phyloP scores from a whole-genome alignment of 2,113 vertebrate genomes.

The Erythrolamprus reginae region DNA sequence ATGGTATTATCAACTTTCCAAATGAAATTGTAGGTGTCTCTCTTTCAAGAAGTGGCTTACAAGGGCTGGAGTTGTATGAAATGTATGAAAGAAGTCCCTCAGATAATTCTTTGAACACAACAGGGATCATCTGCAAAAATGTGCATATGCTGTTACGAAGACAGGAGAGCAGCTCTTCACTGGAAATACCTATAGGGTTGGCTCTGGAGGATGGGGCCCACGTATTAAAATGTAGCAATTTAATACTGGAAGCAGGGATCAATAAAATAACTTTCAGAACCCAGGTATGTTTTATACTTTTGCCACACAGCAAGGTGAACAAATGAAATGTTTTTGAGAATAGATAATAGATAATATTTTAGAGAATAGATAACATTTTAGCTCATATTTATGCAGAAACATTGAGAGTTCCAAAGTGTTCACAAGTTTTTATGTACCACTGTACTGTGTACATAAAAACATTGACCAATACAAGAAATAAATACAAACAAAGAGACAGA shows the following conservation, averaged over 20 bases:
- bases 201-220: slow-evolving; percentile 79
- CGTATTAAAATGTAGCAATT: slow-evolving; percentile 71
- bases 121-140: slow-evolving; percentile 90
- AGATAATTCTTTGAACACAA: slow-evolving; percentile 79
- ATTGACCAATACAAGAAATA: background rate
- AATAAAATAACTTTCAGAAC: slow-evolving; percentile 83
- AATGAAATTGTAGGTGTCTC: slow-evolving; percentile 40
- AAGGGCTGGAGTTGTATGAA: slow-evolving; percentile 79
- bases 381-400: background rate
- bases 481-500: background rate
- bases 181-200: slow-evolving; percentile 70
- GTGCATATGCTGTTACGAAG: slow-evolving; percentile 85
- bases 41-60: slow-evolving; percentile 43
- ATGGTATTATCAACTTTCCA: slow-evolving; percentile 76
- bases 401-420: background rate
- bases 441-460: background rate
- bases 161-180: slow-evolving; percentile 74
- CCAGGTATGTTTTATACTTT: slow-evolving; percentile 69
- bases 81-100: slow-evolving; percentile 88
- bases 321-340: background rate
- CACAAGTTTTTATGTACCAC: background rate
- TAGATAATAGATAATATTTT: no score
- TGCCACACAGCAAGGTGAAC: background rate
- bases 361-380: background rate
- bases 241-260: slow-evolving; percentile 82